Percentiles rank a stretch among this genome's conserved stretches.
Conservation (phyloP, 2,113 vertebrate species). For the Hystrix brachyura region DNA sequence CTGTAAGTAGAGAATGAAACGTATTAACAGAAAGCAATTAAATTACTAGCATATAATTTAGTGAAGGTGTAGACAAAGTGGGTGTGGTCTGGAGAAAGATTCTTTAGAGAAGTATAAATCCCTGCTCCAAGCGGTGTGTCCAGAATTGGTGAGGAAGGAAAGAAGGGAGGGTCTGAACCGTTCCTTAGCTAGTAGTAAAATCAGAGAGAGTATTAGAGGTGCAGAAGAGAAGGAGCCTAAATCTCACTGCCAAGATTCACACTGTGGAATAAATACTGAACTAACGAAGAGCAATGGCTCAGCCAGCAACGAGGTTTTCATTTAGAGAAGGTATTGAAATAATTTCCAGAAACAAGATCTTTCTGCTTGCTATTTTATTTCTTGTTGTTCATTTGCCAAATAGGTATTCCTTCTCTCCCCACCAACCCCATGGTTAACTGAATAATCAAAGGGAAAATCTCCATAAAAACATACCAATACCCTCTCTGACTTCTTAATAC, state of each 20-base stretch:
- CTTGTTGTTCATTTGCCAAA: not conserved
- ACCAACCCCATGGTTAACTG: not conserved
- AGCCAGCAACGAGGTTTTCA: not conserved
- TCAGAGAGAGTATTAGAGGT: not conserved
- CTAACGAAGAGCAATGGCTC: not conserved
- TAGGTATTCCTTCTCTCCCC: not conserved
- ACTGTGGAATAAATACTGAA: fast-evolving
- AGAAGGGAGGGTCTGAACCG: not conserved
- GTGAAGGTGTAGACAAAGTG: not conserved
- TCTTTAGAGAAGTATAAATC: not conserved
- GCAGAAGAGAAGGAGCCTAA: not conserved
- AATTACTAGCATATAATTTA: not conserved
- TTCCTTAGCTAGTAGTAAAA: not conserved
- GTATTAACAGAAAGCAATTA: not conserved
- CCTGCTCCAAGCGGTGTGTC: not conserved
- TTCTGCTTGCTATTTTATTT: not conserved
- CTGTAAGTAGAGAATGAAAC: not conserved
- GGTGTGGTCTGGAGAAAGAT: not conserved
- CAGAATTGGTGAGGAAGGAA: not conserved
- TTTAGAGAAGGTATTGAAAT: not conserved
- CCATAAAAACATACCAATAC: not conserved
- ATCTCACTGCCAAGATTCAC: not conserved
- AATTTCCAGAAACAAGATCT: not conserved
- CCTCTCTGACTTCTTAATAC: not conserved
- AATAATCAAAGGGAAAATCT: not conserved